Evolutionary conservation across 1,140 invertebrate genomes (phyloP), one percentile per base, ranked within the genome.

Genomic region (Mizuhopecten yessoensis): DNA sequence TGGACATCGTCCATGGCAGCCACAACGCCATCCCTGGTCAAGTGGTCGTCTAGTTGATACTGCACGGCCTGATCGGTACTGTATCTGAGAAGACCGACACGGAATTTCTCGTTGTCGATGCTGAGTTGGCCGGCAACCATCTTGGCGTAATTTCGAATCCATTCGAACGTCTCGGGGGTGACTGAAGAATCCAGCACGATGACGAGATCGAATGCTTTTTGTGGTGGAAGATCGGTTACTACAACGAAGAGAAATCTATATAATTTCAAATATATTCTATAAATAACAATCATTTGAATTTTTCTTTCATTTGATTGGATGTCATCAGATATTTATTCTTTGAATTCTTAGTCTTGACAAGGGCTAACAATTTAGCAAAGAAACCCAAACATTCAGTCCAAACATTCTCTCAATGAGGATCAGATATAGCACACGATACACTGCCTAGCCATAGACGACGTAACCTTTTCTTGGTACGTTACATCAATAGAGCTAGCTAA

Each of bases 61-160:
- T 94, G 91, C 13, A 93, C 87, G 36, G 93, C 86, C 42, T 90
- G 92, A 20, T 90, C 87, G 3, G 93, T 94, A 87, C 94, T 94
- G 91, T 94, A 95, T 75, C 91, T 92, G 42, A 95, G 87, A 13
- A 94, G 90, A 86, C 94, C 94, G 20, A 95, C 93, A 15, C 93
- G 45, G n/a, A 93, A 93, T 89, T 94, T 93, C 17, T 90, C 91
- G 33, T 90, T 45, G 33, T 92, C 90, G 11, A 92, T 89, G 33
- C 34, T 90, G 20, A 93, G 34, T 17, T 29, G 20, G 29, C 89
- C 87, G 13, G 89, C 90, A 9, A 94, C 86, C 20, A 87, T 39
- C 87, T 39, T 90, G 13, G 89, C 87, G 36, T 88, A 93, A 17
- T 45, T 49, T 17, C 86, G 86, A 88, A 93, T 92, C 87, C 89